Percentiles rank a stretch among this genome's conserved stretches.
Conservation (phyloP, 2,888 invertebrate genomes). For the Aphidius colemani region DNA sequence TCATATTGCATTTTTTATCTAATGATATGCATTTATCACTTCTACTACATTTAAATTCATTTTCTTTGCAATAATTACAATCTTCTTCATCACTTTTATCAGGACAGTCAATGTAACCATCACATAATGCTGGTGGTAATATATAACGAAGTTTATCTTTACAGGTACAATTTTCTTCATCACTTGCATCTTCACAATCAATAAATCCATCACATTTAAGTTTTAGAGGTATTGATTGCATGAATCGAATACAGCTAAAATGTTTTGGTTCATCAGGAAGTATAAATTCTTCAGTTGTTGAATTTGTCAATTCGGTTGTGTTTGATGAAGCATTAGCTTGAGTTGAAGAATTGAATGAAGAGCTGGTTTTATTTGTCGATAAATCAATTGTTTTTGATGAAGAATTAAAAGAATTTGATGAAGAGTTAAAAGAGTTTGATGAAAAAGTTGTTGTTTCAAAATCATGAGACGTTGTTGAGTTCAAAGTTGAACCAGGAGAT, state of each 20-base stretch:
- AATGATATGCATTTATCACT: conserved; percentile 70
- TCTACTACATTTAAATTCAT: conserved; percentile 68
- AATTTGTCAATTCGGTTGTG: conserved; percentile 32
- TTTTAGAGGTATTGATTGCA: conserved; percentile 67
- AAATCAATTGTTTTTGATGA: not conserved
- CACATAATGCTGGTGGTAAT: conserved; percentile 71
- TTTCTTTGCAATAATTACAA: conserved; percentile 68
- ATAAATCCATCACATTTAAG: conserved; percentile 71
- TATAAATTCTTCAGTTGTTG: conserved; percentile 3
- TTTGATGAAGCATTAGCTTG: not conserved
- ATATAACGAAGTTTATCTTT: conserved; percentile 67
- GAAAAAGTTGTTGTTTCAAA: not conserved
- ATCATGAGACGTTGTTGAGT: not conserved
- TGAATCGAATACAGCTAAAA: conserved; percentile 63
- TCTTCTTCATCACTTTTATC: conserved; percentile 76
- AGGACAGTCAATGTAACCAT: conserved; percentile 74
- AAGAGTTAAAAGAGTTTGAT: conserved; percentile 42
- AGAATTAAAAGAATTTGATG: conserved; percentile 5
- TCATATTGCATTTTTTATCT: conserved; percentile 69
- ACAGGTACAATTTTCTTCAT: conserved; percentile 76
- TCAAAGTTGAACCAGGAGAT: not conserved
- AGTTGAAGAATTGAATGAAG: not conserved
- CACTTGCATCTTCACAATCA: conserved; percentile 84
- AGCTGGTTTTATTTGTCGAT: too few relatives aligned
- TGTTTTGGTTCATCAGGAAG: not conserved